Evolutionary conservation across 2,888 invertebrate genomes (phyloP).

Genomic region (Thera britannica): DNA sequence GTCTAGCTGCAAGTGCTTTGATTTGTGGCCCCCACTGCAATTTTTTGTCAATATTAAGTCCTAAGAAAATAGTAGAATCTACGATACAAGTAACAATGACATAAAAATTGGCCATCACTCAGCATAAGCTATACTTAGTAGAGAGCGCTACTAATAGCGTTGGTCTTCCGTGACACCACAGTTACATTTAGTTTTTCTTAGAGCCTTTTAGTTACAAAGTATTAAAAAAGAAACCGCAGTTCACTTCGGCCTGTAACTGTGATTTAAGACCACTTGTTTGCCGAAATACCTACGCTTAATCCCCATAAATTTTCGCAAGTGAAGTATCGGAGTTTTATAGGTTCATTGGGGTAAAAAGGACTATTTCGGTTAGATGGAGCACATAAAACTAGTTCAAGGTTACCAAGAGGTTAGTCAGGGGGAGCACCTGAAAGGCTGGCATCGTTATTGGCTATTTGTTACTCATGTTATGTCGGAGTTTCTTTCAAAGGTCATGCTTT

Average conservation of each 20-base stretch:
- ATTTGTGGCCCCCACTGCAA: no score
- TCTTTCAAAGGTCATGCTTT: no score
- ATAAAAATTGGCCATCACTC: no score
- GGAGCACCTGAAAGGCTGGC: neutral
- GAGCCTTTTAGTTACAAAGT: neutral
- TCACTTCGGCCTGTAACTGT: constrained; percentile 24
- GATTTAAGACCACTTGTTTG: constrained; percentile 41
- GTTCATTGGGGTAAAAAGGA: constrained; percentile 28
- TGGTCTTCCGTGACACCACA: no score
- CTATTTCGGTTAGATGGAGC: constrained; percentile 29
- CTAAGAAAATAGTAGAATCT: no score
- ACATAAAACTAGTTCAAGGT: constrained; percentile 23
- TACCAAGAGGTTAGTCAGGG: constrained; percentile 1
- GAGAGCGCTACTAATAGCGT: no score
- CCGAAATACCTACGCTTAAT: constrained; percentile 38
- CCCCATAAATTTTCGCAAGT: constrained; percentile 42
- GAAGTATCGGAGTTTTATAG: constrained; percentile 37
- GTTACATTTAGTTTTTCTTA: no score
- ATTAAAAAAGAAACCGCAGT: constrained; percentile 4
- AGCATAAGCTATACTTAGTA: no score
- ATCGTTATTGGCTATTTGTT: neutral
- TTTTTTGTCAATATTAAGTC: no score
- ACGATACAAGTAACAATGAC: no score
- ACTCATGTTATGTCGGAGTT: neutral
- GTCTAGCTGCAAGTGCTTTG: no score